Conservation (phyloP, 2,797 vertebrate genomes). For the Coranthus polyacanthus region DNA sequence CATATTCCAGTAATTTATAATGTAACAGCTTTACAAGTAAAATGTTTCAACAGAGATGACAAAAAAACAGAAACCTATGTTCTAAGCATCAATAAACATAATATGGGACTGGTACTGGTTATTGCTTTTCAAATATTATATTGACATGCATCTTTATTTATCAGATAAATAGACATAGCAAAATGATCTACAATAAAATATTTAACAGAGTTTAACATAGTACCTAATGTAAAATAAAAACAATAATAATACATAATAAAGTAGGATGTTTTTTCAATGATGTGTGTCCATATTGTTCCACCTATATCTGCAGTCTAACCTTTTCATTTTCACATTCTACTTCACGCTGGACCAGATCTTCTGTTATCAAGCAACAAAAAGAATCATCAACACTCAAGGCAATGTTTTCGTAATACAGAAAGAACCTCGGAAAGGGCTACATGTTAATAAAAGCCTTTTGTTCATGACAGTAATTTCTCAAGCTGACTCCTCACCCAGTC, state of each 20-base stretch:
- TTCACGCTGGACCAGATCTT: slow-evolving; percentile 26
- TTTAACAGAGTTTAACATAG: not conserved
- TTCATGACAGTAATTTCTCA: slow-evolving; percentile 75
- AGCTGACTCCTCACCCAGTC: slow-evolving; percentile 74
- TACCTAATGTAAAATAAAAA: not conserved
- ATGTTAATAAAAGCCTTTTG: slow-evolving; percentile 75
- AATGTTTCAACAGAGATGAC: slow-evolving; percentile 3
- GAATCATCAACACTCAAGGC: slow-evolving; percentile 50
- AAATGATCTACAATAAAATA: not conserved
- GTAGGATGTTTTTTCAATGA: not conserved
- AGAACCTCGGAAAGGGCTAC: slow-evolving; percentile 47
- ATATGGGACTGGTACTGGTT: not conserved
- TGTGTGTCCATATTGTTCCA: slow-evolving; percentile 4
- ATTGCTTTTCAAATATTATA: slow-evolving; percentile 24
- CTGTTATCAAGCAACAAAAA: slow-evolving; percentile 57
- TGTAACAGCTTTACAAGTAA: slow-evolving; percentile 9
- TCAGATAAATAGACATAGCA: slow-evolving; percentile 12
- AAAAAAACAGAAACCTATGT: slow-evolving; percentile 1
- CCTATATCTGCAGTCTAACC: slow-evolving; percentile 14
- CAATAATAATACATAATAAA: no score
- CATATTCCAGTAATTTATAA: not conserved
- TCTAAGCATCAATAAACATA: not conserved
- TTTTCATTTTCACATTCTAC: slow-evolving; percentile 29
- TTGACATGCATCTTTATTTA: slow-evolving; percentile 17
- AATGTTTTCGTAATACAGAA: slow-evolving; percentile 54